Evolutionary conservation across 2,888 invertebrate genomes (phyloP), one percentile per base, ranked within the genome.

Genomic region (Drosophila picticornis): DNA sequence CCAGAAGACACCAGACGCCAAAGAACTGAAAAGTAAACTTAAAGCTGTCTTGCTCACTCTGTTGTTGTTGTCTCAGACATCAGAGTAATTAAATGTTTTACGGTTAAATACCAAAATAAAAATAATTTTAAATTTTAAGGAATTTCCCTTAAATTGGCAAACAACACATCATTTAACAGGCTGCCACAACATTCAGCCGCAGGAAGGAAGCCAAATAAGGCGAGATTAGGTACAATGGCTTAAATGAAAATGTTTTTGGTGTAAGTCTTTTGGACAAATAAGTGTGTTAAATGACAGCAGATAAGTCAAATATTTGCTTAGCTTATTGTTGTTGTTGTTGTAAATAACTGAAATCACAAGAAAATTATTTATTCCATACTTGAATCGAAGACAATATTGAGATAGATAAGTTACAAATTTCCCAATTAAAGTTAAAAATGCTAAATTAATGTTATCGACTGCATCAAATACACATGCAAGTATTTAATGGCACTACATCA

Each of bases 161-260:
- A 87, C 66, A 80, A 77, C 84, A 84, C 84, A 77, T 72, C 79
- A 79, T 89, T 87, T 87, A 84, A 67, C 67, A 65, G 58, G 32
- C 58, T 40, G 48, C 62, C 32, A 67, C 58, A 29, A 48, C 32
- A 65, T 43, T 51, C 55, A 31, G 43, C 46, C 27, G 32, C 34
- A 40, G 46, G 43, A 13, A 22, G 32, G 32, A 22, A 50, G 48
- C 52, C 25, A 32, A 51, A 34, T 40, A 46, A 58, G 59, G 13
- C n/a, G 53, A 56, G 50, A 77, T 55, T 65, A 31, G 9, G 60
- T 40, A 88, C 84, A 72, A 72, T 86, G 87, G 87, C 61, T 46
- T 34, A 50, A 70, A 77, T 38, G 31, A 22, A 32, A 58, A 19
- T 57, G 29, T 63, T 80, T 77, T 70, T 55, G 74, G 55, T 19